Evolutionary conservation across 2,113 vertebrate species (phyloP).

Genomic region (Tyto alba): DNA sequence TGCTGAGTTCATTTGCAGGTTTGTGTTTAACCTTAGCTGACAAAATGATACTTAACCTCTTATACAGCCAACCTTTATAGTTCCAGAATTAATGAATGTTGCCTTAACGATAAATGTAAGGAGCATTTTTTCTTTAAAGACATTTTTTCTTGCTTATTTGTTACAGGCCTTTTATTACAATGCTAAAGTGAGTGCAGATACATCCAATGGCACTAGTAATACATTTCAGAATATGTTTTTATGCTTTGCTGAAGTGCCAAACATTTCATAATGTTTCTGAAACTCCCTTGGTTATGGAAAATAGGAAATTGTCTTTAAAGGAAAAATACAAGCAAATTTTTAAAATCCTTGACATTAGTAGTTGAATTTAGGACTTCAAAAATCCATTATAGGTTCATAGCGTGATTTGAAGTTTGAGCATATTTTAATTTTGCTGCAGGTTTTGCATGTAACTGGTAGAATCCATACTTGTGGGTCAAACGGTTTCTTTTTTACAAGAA

Average conservation of each 20-base stretch:
- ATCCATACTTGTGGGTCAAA: background rate
- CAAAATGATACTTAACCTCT: conserved; percentile 78
- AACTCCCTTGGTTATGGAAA: background rate
- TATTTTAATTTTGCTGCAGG: background rate
- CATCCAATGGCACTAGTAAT: background rate
- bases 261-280: background rate
- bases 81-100: conserved; percentile 65
- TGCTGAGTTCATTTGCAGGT: conserved; percentile 73
- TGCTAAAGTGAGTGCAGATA: background rate
- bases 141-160: background rate
- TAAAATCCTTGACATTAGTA: background rate
- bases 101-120: conserved; percentile 46
- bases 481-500: background rate
- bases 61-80: conserved; percentile 53
- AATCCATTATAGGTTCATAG: background rate
- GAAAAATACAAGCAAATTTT: background rate
- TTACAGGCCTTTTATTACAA: background rate
- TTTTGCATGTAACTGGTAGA: background rate
- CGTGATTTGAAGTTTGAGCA: background rate
- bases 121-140: conserved; percentile 8
- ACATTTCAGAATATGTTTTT: background rate
- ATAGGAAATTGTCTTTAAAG: background rate
- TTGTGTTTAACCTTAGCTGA: conserved; percentile 73
- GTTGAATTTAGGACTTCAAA: background rate
- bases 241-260: background rate